Evolutionary conservation across 2,888 invertebrate species (phyloP).

Genomic region (Drosophila hamatofila): DNA sequence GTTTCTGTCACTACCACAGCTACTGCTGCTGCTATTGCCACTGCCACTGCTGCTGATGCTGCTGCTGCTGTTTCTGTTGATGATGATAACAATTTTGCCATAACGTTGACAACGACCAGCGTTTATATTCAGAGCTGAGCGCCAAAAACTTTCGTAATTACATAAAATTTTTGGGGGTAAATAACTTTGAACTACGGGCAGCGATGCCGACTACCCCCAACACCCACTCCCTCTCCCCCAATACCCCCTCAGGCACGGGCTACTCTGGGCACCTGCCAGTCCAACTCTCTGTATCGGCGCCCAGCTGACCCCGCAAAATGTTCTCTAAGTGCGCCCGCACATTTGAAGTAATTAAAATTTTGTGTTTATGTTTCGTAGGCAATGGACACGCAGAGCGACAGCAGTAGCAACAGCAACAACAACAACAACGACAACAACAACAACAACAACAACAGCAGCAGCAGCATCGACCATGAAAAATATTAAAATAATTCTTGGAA

Average conservation of each 20-base stretch:
- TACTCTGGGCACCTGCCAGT: constrained; percentile 33
- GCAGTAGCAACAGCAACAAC: not conserved
- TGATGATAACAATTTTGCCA: constrained; percentile 79
- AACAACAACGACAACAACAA: constrained; percentile 1
- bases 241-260: constrained; percentile 28
- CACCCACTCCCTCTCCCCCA: not conserved
- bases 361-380: constrained; percentile 73
- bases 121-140: constrained; percentile 71
- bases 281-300: constrained; percentile 27
- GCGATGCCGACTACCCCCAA: not conserved
- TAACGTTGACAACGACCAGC: constrained; percentile 76
- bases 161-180: constrained; percentile 77
- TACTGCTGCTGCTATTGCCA: not conserved
- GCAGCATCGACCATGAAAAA: constrained; percentile 64
- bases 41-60: constrained; percentile 6
- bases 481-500: constrained; percentile 61
- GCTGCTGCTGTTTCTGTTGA: constrained; percentile 49
- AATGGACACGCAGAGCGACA: constrained; percentile 44
- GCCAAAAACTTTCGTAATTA: constrained; percentile 83
- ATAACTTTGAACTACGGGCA: constrained; percentile 73
- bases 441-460: not conserved
- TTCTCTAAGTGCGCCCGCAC: constrained; percentile 77
- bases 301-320: constrained; percentile 72
- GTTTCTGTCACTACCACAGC: constrained; percentile 11
- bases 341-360: constrained; percentile 78